Evolutionary conservation across 1,140 invertebrate genomes (phyloP), one percentile per base, ranked within the genome.

Genomic region (Cyphomyrmex costatus): DNA sequence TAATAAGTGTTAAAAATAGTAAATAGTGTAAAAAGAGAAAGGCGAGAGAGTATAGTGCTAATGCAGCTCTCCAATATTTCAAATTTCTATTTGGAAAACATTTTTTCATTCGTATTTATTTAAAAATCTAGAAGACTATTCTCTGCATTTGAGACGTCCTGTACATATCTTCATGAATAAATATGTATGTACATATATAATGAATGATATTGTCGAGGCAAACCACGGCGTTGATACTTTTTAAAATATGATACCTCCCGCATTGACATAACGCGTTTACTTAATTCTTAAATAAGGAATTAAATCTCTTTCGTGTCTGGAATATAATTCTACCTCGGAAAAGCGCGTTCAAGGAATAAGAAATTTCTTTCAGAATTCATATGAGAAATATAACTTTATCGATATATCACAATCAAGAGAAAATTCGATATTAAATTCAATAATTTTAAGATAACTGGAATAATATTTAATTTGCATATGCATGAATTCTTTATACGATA

Each of bases 81-180:
- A n/a, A 65, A n/a, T 63, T 73, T 53, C 24, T n/a, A n/a, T 14
- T 36, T 58, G 24, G 3, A 3, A 56, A 16, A 33, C 14, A 36
- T 74, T 74, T 74, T 74, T 24, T 73, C 53, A 27, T 73, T 14
- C 19, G 16, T 3, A 33, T 74, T 24, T 12, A 12, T 30, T 51
- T 7, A 70, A 21, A 19, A 36, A 74, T 30, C 8, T 4, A 74
- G 5, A 21, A 8, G 7, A 74, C 19, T 1, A 56, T 2, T 7
- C 7, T 53, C 7, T 53, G 12, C 12, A 58, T 58, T 58, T 58
- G 51, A 60, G 1, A 7, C n/a, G 42, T 5, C 3, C 30, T 76
- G 51, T 60, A 76, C 30, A 16, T 58, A 36, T 76, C 3, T 10
- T 53, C 8, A 56, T 12, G n/a, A 3, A 30, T 30, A 51, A 8